phyloP scores from a whole-genome alignment of 2,797 vertebrate genomes.

The Meriones psammophilus region DNA sequence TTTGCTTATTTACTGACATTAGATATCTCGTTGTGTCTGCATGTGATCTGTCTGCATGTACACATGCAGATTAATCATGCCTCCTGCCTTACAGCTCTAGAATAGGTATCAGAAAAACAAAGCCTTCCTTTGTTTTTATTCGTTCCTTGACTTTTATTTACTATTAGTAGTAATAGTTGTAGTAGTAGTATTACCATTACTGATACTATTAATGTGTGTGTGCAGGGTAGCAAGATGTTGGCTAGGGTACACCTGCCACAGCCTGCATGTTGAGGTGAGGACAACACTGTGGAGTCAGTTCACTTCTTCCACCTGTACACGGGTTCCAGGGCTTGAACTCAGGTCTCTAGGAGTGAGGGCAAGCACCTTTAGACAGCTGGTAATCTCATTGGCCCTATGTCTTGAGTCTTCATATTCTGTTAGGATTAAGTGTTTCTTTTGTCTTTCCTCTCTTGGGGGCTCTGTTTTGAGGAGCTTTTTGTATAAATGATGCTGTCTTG shows the following conservation, averaged over 20 bases:
- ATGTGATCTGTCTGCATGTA: background rate
- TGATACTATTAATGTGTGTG: background rate
- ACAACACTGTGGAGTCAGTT: background rate
- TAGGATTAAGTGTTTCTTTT: background rate
- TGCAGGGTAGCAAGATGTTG: background rate
- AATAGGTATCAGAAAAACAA: background rate
- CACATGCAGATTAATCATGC: background rate
- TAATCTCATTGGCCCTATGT: background rate
- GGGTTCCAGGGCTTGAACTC: background rate
- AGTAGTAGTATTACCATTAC: background rate
- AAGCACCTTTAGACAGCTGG: background rate
- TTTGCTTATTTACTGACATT: background rate
- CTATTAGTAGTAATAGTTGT: background rate
- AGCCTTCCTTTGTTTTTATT: background rate
- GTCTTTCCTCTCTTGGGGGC: background rate
- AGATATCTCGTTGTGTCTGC: background rate
- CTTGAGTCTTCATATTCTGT: background rate
- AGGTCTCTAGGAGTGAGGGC: too few relatives aligned
- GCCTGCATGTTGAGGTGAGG: background rate
- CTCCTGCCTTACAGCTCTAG: background rate
- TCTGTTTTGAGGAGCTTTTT: background rate
- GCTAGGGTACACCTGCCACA: rapidly evolving
- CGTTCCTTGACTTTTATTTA: background rate
- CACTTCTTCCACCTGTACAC: background rate
- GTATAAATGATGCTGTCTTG: conserved; percentile 1